Conservation (phyloP, 2,888 invertebrate species). For the Diaperis boleti region DNA sequence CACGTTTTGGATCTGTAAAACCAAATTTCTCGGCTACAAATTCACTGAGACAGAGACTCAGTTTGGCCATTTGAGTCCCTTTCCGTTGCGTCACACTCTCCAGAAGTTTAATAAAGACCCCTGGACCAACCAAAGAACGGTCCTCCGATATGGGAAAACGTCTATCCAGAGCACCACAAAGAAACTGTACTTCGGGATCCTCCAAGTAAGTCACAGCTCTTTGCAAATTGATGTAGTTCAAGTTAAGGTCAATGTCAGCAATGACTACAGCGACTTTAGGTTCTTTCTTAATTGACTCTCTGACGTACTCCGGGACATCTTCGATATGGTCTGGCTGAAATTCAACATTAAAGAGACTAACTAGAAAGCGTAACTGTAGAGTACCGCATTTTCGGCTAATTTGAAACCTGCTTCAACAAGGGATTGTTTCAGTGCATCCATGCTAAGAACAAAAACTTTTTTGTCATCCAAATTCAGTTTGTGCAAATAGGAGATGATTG, state of each 20-base stretch:
- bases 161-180: slow-evolving; percentile 68
- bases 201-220: slow-evolving; percentile 67
- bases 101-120: slow-evolving; percentile 39
- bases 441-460: slow-evolving; percentile 21
- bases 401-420: slow-evolving; percentile 16
- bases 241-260: slow-evolving; percentile 68
- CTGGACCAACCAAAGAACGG: slow-evolving; percentile 60
- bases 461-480: slow-evolving; percentile 8
- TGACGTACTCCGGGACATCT: slow-evolving; percentile 39
- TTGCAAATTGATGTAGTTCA: slow-evolving; percentile 69
- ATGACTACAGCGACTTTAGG: slow-evolving; percentile 71
- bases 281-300: slow-evolving; percentile 55
- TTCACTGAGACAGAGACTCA: slow-evolving; percentile 66
- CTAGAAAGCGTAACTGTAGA: not conserved
- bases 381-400: slow-evolving; percentile 54
- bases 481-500: slow-evolving; percentile 25
- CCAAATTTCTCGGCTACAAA: slow-evolving; percentile 71
- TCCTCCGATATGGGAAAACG: slow-evolving; percentile 62
- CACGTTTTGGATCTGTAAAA: slow-evolving; percentile 73
- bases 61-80: slow-evolving; percentile 69
- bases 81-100: slow-evolving; percentile 40
- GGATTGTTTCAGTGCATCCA: slow-evolving; percentile 1
- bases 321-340: slow-evolving; percentile 37
- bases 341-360: not conserved
- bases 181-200: slow-evolving; percentile 68